Evolutionary conservation across 2,888 invertebrate genomes (phyloP).

Genomic region (Rhagophthalmus giganteus): DNA sequence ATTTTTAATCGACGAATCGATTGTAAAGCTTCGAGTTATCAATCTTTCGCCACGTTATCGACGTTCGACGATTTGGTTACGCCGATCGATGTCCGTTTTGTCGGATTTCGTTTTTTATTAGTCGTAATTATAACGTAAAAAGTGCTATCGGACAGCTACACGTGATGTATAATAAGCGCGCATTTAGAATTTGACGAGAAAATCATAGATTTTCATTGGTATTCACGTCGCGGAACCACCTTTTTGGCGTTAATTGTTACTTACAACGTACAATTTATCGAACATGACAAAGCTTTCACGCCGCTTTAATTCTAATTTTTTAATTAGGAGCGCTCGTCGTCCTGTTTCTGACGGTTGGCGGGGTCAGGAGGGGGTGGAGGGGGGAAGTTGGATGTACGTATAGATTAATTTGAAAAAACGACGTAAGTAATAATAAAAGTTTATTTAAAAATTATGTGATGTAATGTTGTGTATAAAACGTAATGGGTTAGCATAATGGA

Average conservation of each 20-base stretch:
- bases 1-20: too few species aligned
- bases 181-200: slow-evolving; percentile 35
- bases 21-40: too few species aligned
- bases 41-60: too few species aligned
- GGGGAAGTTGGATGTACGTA: too few species aligned
- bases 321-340: too few species aligned
- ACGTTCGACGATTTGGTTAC: too few species aligned
- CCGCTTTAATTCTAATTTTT: slow-evolving; percentile 35
- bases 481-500: slow-evolving; percentile 43
- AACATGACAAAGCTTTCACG: slow-evolving; percentile 46
- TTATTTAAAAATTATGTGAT: slow-evolving; percentile 28
- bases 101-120: slow-evolving; percentile 16
- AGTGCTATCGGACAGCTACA: slow-evolving; percentile 6
- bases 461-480: slow-evolving; percentile 36
- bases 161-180: slow-evolving; percentile 35
- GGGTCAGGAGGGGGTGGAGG: too few species aligned
- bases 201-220: slow-evolving; percentile 36
- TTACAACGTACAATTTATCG: slow-evolving; percentile 40
- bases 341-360: too few species aligned
- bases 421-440: too few species aligned
- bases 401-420: neutral
- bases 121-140: slow-evolving; percentile 14
- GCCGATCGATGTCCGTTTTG: too few species aligned
- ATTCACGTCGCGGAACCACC: slow-evolving; percentile 25
- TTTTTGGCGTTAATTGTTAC: slow-evolving; percentile 44